Evolutionary conservation across 2,888 invertebrate species (phyloP).

Genomic region (Drymonia ruficornis): DNA sequence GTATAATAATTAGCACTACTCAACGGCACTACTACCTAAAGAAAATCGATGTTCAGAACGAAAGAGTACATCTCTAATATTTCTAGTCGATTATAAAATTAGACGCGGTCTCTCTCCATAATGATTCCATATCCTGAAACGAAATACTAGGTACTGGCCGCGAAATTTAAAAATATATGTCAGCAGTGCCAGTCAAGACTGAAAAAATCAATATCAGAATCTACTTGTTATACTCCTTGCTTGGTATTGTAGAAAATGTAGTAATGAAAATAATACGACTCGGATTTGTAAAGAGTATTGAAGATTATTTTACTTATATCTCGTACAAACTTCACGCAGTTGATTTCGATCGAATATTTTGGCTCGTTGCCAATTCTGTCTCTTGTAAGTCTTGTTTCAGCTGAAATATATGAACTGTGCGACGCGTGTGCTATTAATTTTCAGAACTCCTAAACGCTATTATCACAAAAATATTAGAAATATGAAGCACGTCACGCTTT

Average conservation of each 20-base stretch:
- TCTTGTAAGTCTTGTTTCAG: conserved; percentile 52
- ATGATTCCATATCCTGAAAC: conserved; percentile 5
- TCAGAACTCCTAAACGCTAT: conserved; percentile 30
- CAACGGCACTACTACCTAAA: no score
- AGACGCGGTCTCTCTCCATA: no score
- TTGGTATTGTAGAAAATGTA: no score
- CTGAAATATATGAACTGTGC: conserved; percentile 50
- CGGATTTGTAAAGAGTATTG: background rate
- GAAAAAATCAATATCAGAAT: conserved; percentile 23
- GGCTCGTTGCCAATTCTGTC: conserved; percentile 65
- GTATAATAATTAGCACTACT: no score
- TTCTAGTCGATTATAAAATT: background rate
- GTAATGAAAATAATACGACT: no score
- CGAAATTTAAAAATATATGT: conserved; percentile 30
- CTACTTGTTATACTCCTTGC: no score
- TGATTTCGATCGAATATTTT: conserved; percentile 31
- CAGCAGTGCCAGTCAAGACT: conserved; percentile 9
- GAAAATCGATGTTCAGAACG: no score
- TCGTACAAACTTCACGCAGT: background rate
- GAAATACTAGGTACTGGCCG: conserved; percentile 23
- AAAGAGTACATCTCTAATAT: background rate
- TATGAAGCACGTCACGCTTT: conserved; percentile 76
- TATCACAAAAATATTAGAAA: conserved; percentile 54
- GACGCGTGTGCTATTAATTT: conserved; percentile 41
- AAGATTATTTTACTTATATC: background rate